These are phyloP conservation scores for Mus musculus DNA, from an alignment of 2,113 vertebrate species.

Conservation along the genomic window GRCm39 chr12:30758501-30759000, in stretches of 20 bases:
- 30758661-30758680: background rate
- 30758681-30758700: background rate
- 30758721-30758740: background rate
- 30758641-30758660: background rate
- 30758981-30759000: slow-evolving; percentile 47
- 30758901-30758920: background rate
- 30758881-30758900: background rate
- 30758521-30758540: background rate
- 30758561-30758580: background rate
- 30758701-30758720: fast-evolving
- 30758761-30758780: background rate
- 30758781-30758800: background rate
- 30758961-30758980: background rate
- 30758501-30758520: background rate
- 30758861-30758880: background rate
- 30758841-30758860: fast-evolving
- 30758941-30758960: background rate
- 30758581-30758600: background rate
- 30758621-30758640: background rate
- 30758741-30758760: background rate
- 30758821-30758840: background rate
- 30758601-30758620: background rate
- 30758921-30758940: slow-evolving; percentile 9
- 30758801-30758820: background rate
- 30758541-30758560: background rate